These are phyloP conservation scores for Amphipyra tragopoginis DNA, from an alignment of 2,888 invertebrate genomes.

Conservation along the genomic window DNA sequence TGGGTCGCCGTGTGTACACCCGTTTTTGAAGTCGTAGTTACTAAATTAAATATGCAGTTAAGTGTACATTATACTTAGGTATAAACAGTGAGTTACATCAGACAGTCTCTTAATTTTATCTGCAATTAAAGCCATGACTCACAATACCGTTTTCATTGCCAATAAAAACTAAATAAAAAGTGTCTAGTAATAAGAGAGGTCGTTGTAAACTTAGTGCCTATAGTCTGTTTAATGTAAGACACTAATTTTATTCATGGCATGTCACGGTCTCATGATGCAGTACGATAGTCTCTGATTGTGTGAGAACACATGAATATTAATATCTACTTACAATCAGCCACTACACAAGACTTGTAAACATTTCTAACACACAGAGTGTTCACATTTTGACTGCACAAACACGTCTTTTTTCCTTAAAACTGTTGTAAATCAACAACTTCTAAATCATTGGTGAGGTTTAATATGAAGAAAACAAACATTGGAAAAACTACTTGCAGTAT, in stretches of 20 bases:
- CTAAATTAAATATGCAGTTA: no score
- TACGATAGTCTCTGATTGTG: constrained; percentile 28
- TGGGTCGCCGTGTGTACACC: no score
- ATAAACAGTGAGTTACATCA: no score
- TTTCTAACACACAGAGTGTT: background rate
- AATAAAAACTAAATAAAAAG: constrained; percentile 24
- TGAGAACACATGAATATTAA: constrained; percentile 38
- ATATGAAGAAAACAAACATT: background rate
- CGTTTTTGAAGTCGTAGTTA: no score
- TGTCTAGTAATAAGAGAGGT: background rate
- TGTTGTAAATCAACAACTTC: no score
- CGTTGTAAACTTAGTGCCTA: constrained; percentile 1
- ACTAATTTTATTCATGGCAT: constrained; percentile 43
- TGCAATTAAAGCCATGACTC: background rate
- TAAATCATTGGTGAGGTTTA: no score
- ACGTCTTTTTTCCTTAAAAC: background rate
- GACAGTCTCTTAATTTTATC: no score
- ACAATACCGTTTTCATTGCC: constrained; percentile 13
- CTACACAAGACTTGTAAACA: constrained; percentile 9
- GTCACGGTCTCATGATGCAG: constrained; percentile 32
- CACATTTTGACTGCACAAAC: constrained; percentile 21
- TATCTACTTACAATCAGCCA: constrained; percentile 37
- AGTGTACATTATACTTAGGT: no score
- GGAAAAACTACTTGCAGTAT: constrained; percentile 9
- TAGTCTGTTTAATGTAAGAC: constrained; percentile 21